Evolutionary conservation across 2,888 invertebrate species (phyloP).

Genomic region (Lutraria lutraria): DNA sequence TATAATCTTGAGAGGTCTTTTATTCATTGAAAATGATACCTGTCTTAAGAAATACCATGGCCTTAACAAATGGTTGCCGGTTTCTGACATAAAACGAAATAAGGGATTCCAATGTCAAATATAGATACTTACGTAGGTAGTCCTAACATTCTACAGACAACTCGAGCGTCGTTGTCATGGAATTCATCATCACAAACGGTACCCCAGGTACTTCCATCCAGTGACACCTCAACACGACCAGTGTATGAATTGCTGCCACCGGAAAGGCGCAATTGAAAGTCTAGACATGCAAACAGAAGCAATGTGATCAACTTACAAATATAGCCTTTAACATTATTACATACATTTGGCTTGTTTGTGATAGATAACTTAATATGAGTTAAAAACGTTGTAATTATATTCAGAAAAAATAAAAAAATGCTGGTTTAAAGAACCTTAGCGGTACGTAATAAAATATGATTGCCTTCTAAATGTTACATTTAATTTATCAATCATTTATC

Average conservation of each 20-base stretch:
- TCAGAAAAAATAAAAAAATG: neutral
- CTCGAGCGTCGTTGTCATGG: neutral
- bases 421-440: neutral
- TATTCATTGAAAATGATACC: too few species aligned
- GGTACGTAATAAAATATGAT: too few species aligned
- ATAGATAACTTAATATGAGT: too few species aligned
- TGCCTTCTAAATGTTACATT: too few species aligned
- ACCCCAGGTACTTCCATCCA: neutral
- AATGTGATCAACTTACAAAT: neutral
- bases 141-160: constrained; percentile 7
- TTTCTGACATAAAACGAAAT: too few species aligned
- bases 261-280: neutral
- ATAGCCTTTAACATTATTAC: neutral
- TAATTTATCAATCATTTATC: too few species aligned
- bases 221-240: neutral
- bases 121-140: neutral
- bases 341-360: neutral
- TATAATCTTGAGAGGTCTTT: too few species aligned
- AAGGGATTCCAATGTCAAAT: neutral
- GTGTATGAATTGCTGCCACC: neutral
- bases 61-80: too few species aligned
- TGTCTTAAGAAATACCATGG: too few species aligned
- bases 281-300: neutral
- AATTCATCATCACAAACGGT: neutral
- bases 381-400: neutral